These are phyloP conservation scores for Odontomyia ornata DNA, from an alignment of 2,888 invertebrate species.

Conservation along the genomic window DNA sequence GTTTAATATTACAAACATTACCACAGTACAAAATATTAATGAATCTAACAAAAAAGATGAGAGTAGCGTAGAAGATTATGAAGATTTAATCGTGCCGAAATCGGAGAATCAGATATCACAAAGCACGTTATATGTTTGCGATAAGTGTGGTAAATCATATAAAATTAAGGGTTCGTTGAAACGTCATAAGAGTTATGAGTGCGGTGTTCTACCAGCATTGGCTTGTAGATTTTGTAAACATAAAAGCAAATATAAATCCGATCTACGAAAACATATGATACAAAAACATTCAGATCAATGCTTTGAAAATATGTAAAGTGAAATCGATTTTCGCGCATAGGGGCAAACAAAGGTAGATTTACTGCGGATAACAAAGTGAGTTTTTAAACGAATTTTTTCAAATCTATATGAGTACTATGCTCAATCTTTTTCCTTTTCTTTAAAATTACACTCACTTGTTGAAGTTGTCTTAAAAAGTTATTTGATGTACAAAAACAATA, in stretches of 20 bases:
- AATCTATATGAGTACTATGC: too few relatives aligned
- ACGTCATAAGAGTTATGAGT: slow-evolving; percentile 80
- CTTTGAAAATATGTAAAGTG: background rate
- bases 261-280: slow-evolving; percentile 61
- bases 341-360: too few relatives aligned
- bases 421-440: too few relatives aligned
- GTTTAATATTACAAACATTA: slow-evolving; percentile 11
- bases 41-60: background rate
- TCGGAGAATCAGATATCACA: background rate
- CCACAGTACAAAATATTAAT: slow-evolving; percentile 46
- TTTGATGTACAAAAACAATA: too few relatives aligned
- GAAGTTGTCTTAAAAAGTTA: too few relatives aligned
- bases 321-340: background rate
- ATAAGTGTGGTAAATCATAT: slow-evolving; percentile 83
- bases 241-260: slow-evolving; percentile 64
- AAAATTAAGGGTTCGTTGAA: slow-evolving; percentile 81
- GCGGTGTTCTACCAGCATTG: slow-evolving; percentile 64
- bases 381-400: too few relatives aligned
- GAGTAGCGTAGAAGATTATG: background rate
- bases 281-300: slow-evolving; percentile 58
- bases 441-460: too few relatives aligned
- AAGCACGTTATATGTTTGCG: slow-evolving; percentile 67
- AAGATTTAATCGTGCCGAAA: background rate
- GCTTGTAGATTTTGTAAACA: slow-evolving; percentile 62
- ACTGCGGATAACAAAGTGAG: too few relatives aligned